Evolutionary conservation across 2,113 vertebrate species (phyloP), one percentile per base, ranked within the genome.

Genomic region (Notarius lentiginosus): DNA sequence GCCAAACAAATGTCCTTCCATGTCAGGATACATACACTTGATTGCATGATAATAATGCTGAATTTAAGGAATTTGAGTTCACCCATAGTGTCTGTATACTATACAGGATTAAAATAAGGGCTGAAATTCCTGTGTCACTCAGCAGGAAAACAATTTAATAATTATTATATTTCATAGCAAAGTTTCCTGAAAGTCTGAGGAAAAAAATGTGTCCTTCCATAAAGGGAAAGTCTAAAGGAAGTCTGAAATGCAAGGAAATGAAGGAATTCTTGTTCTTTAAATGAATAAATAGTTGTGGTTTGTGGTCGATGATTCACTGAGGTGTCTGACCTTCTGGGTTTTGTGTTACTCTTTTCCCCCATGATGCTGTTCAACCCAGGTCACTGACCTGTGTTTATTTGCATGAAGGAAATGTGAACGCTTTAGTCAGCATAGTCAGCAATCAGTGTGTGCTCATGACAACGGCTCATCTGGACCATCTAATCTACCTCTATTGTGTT

Each of bases 401-500:
- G 83, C 87, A 89, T 63, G 82, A 84, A 86, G 86, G 79, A 90
- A 93, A 90, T 4, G 76, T n/a, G 65, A 83, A 87, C 60, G 79
- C 83, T 56, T 61, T 60, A 77, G 83, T 86, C 89, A 87, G 88
- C 88, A 41, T 2, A 82, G 60, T 89, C 86, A 89, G 86, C 88
- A 83, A 55, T 72, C 83, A 89, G 86, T 65, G 77, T 73, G 73
- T 12, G 56, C 63, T 89, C 81, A 87, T 89, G 79, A 83, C 82
- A 47, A 41, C n/a, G 53, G 56, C 82, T 66, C 65, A 83, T 79
- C 77, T 83, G 65, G 61, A 83, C 77, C 30, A 89, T 87, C 83
- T 63, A 68, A 82, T 84, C 82, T 58, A 61, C 53, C 34, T 83
- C 84, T 56, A 68, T 83, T 87, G 86, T 89, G 81, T 30, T 66